A percentile compares a stretch with the other conserved stretches of the same genome.
Conservation (phyloP, 2,888 invertebrate species). For the Drosophila prolongata region DNA sequence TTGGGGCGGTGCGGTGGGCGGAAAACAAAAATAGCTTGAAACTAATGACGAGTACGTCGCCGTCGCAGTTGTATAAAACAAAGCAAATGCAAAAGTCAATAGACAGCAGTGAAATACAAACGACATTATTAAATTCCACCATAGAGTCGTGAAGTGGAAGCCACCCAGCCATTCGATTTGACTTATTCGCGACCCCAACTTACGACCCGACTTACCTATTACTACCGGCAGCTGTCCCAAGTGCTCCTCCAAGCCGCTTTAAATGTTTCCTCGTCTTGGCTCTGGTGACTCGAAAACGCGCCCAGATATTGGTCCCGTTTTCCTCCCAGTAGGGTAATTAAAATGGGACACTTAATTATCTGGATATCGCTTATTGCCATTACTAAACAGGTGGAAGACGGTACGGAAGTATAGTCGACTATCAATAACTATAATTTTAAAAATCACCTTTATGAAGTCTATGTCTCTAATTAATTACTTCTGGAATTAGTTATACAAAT, state of each 20-base stretch:
- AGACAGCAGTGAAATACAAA: conserved; percentile 60
- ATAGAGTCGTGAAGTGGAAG: conserved; percentile 61
- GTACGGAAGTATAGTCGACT: too few species aligned
- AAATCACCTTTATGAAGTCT: too few species aligned
- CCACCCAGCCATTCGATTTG: conserved; percentile 29
- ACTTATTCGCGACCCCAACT: conserved; percentile 18
- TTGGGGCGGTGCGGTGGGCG: conserved; percentile 30
- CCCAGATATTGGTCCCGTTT: conserved; percentile 5
- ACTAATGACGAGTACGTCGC: conserved; percentile 48
- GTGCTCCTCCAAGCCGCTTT: conserved; percentile 45
- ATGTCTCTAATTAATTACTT: too few species aligned
- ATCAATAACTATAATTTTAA: too few species aligned
- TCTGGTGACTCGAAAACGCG: conserved; percentile 20
- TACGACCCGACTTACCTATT: conserved; percentile 18
- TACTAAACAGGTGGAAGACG: too few species aligned
- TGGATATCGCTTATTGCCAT: too few species aligned
- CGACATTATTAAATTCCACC: conserved; percentile 72
- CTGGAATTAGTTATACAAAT: too few species aligned
- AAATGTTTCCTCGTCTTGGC: conserved; percentile 57
- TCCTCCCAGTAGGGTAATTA: conserved; percentile 13
- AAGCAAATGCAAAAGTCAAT: conserved; percentile 45
- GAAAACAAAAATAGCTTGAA: conserved; percentile 56
- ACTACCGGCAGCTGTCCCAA: conserved; percentile 76
- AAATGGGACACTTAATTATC: conserved; percentile 11
- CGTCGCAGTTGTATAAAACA: conserved; percentile 40